Evolutionary conservation across 2,888 invertebrate species (phyloP).

Genomic region (Hipparchia semele): DNA sequence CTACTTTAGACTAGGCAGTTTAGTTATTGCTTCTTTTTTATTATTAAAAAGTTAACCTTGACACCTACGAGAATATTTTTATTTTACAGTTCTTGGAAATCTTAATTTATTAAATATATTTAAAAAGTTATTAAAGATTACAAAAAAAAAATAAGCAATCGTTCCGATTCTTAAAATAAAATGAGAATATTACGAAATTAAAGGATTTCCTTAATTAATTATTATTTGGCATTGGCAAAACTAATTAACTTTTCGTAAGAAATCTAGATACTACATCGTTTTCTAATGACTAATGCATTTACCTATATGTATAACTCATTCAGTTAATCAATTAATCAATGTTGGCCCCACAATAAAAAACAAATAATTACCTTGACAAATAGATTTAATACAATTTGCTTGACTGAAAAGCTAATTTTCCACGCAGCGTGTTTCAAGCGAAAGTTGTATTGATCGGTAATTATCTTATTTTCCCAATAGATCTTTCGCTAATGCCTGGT

Average conservation of each 20-base stretch:
- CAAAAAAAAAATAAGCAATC: neutral
- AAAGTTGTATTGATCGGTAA: constrained; percentile 22
- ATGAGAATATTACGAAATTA: neutral
- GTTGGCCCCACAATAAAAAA: neutral
- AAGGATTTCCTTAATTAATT: constrained; percentile 13
- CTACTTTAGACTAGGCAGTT: too few species aligned
- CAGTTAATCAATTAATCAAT: neutral
- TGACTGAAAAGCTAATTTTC: constrained; percentile 11
- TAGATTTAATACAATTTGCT: constrained; percentile 2
- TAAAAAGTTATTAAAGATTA: too few species aligned
- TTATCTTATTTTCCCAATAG: constrained; percentile 15
- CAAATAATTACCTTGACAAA: constrained; percentile 6
- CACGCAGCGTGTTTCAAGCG: constrained; percentile 17
- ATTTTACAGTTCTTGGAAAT: too few species aligned
- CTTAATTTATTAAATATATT: too few species aligned
- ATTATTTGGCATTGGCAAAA: neutral
- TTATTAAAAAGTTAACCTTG: too few species aligned
- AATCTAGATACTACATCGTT: constrained; percentile 5
- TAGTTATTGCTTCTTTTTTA: too few species aligned
- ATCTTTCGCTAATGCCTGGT: constrained; percentile 6
- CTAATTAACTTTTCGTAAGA: constrained; percentile 2
- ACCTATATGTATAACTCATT: neutral
- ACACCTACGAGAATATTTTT: too few species aligned
- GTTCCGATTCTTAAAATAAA: neutral
- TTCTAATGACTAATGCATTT: constrained; percentile 1